Base-by-base conservation (phyloP, 2,113 vertebrate species). In the Dascyllus trimaculatus region DNA sequence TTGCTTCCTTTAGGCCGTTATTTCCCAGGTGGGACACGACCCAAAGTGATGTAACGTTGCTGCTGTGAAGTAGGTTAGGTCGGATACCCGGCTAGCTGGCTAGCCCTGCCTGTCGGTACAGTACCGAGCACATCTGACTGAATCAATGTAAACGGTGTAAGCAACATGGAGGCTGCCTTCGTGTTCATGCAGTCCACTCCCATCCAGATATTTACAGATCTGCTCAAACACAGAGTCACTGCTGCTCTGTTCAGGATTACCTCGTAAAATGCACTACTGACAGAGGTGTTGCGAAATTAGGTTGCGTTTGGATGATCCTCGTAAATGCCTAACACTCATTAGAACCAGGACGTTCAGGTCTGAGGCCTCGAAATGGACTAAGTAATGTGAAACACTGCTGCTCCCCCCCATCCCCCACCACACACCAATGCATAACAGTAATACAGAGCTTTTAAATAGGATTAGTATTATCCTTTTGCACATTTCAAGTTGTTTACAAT, bases 41-140 rank as follows among this genome's bases (percentile, higher is more conserved):
- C 85, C 68, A 46, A 74, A 75, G 62, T 93, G 85, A 91, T 92
- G 89, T 91, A 92, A 92, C 85, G 80, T 68, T 46, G 65, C 81
- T 87, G 84, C 81, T 89, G 29, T 71, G 76, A 88, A 89, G 70
- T 80, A 84, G 88, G 84, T 89, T 80, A 84, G 88, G 84, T 89
- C 81, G 56, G 61, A 62, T 69, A 22, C 21, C 17, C 21, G 10
- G 78, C 69, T 72, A 84, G 73, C 57, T 1, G 35, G 61, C 62
- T 82, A 73, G 58, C 85, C 52, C 57, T 19, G 51, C 52, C 52
- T 46, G 49, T 4, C n/a, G 24, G 15, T 70, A 51, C 49, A 45
- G 19, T 4, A 3, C 61, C 64, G 56, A 57, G 21, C 11, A 35
- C 11, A 11, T 9, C n/a, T 17, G 24, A 9, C 48, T n/a, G 5